These are phyloP conservation scores for Zonitis immaculata DNA, from an alignment of 2,888 invertebrate species.

Conservation along the genomic window DNA sequence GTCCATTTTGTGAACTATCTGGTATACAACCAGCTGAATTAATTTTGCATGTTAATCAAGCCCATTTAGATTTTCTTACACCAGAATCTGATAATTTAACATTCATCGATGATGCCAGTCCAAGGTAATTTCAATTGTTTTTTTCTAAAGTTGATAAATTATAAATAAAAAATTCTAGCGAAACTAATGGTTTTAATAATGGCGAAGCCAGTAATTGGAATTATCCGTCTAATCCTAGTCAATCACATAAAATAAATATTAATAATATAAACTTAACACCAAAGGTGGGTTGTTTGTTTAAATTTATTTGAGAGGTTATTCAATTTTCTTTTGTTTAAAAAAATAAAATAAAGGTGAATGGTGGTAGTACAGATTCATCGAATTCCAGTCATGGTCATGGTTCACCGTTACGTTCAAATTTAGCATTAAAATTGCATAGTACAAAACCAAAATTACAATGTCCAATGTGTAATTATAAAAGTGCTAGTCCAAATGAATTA, in stretches of 20 bases:
- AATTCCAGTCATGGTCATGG: slow-evolving; percentile 62
- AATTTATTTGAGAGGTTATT: background rate
- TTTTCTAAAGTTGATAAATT: background rate
- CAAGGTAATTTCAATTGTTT: slow-evolving; percentile 31
- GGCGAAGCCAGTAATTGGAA: slow-evolving; percentile 34
- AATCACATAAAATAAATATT: slow-evolving; percentile 36
- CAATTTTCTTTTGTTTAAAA: background rate
- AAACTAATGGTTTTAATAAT: slow-evolving; percentile 38
- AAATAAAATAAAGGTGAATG: slow-evolving; percentile 38
- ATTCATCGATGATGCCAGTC: slow-evolving; percentile 67
- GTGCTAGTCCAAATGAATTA: slow-evolving; percentile 66
- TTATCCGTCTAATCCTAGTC: slow-evolving; percentile 33
- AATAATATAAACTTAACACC: slow-evolving; percentile 47
- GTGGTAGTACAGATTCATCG: slow-evolving; percentile 37
- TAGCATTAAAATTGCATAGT: slow-evolving; percentile 64
- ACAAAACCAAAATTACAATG: slow-evolving; percentile 59
- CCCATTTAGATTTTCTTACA: slow-evolving; percentile 78
- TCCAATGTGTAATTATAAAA: slow-evolving; percentile 72
- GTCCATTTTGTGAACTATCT: slow-evolving; percentile 77
- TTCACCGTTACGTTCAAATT: slow-evolving; percentile 66
- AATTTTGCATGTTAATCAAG: slow-evolving; percentile 73
- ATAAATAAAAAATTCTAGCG: slow-evolving; percentile 30
- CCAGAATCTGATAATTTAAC: slow-evolving; percentile 73
- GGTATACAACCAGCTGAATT: slow-evolving; percentile 70
- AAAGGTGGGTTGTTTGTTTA: slow-evolving; percentile 35